phyloP scores from a whole-genome alignment of 2,797 vertebrate genomes.

The Malacoctenus gilli region DNA sequence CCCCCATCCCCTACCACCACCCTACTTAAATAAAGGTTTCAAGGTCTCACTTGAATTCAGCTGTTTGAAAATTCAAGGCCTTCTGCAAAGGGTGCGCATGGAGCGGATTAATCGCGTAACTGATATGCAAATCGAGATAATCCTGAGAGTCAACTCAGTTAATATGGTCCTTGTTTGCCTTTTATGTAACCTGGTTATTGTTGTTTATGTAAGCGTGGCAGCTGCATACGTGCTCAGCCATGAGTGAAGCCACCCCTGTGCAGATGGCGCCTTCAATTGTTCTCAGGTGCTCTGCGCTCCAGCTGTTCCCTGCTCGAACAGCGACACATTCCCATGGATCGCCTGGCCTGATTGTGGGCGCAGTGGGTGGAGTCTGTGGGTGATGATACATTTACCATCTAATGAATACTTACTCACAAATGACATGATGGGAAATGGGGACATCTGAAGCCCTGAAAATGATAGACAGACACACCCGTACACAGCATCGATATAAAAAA shows the following conservation, averaged over 20 bases:
- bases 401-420: conserved; percentile 1
- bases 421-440: conserved; percentile 4
- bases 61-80: conserved; percentile 25
- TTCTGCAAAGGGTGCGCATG: conserved; percentile 4
- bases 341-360: conserved; percentile 4
- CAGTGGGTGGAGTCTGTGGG: not conserved
- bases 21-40: conserved; percentile 47
- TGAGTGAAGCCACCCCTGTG: conserved; percentile 38
- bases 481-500: not conserved
- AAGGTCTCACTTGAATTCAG: conserved; percentile 33
- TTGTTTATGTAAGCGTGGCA: conserved; percentile 60
- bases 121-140: conserved; percentile 57
- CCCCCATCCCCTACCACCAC: conserved; percentile 15
- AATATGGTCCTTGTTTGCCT: conserved; percentile 52
- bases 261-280: conserved; percentile 59
- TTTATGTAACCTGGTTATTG: conserved; percentile 64
- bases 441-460: not conserved
- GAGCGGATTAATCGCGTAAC: conserved; percentile 53
- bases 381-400: not conserved
- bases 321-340: conserved; percentile 25
- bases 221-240: conserved; percentile 46
- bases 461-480: too few species aligned
- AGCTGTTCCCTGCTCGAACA: conserved; percentile 27
- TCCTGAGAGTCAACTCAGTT: conserved; percentile 55
- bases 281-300: conserved; percentile 42